Percentiles rank a stretch among this genome's conserved stretches.
phyloP scores from a whole-genome alignment of 2,888 invertebrate species.

The Acrobasis repandana region DNA sequence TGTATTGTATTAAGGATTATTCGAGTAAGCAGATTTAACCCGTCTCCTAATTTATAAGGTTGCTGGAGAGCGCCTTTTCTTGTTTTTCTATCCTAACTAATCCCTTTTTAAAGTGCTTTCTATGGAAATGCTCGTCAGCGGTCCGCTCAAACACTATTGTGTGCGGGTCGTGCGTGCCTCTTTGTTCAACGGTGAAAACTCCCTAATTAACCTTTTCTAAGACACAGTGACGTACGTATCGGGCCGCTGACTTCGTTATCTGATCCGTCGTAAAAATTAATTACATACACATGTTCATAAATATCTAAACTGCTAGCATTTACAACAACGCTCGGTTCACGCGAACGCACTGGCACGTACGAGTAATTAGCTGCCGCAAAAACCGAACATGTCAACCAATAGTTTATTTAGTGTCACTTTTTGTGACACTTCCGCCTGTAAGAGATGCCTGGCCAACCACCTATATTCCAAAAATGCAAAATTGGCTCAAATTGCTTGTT shows the following conservation, averaged over 20 bases:
- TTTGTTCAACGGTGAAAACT: slow-evolving; percentile 48
- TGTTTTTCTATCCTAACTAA: slow-evolving; percentile 47
- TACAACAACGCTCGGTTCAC: slow-evolving; percentile 70
- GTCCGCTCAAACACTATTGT: slow-evolving; percentile 47
- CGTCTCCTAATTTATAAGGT: slow-evolving; percentile 56
- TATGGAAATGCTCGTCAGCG: slow-evolving; percentile 54
- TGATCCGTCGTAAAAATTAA: slow-evolving; percentile 81
- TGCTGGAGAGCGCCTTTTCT: slow-evolving; percentile 43
- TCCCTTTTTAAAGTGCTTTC: slow-evolving; percentile 52
- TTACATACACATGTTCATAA: slow-evolving; percentile 81
- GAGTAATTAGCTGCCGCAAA: slow-evolving; percentile 69
- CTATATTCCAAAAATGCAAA: slow-evolving; percentile 78
- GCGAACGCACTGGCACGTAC: slow-evolving; percentile 63
- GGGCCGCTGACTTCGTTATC: slow-evolving; percentile 73
- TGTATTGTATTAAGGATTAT: slow-evolving; percentile 57
- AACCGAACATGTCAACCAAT: slow-evolving; percentile 73
- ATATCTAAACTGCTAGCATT: slow-evolving; percentile 78
- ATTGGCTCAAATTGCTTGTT: slow-evolving; percentile 81
- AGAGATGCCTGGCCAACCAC: slow-evolving; percentile 71
- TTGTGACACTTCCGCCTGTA: slow-evolving; percentile 74
- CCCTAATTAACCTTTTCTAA: slow-evolving; percentile 67
- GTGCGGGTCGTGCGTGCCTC: slow-evolving; percentile 32
- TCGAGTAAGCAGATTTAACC: slow-evolving; percentile 54
- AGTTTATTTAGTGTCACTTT: slow-evolving; percentile 76
- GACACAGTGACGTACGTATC: slow-evolving; percentile 70